Conservation (phyloP, 2,888 invertebrate genomes). For the Pocota personata region DNA sequence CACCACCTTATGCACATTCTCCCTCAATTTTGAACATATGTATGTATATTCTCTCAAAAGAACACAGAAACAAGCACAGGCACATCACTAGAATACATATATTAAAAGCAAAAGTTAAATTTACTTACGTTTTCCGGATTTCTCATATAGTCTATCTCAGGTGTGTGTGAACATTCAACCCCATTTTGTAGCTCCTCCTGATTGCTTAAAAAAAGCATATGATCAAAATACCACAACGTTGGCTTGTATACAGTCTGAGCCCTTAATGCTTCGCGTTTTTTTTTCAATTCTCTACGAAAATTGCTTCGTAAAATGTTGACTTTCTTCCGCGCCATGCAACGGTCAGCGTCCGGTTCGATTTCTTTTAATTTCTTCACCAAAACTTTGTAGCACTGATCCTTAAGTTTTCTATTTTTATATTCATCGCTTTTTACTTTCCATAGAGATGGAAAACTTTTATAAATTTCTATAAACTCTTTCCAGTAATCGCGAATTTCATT, state of each 20-base stretch:
- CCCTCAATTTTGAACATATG: no score
- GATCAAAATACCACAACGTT: constrained; percentile 42
- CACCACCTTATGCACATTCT: background rate
- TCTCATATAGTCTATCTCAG: background rate
- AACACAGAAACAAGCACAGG: no score
- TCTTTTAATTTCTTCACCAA: constrained; percentile 53
- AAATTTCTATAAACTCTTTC: constrained; percentile 72
- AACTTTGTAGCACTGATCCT: constrained; percentile 61
- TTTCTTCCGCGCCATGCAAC: constrained; percentile 57
- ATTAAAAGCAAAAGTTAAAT: background rate
- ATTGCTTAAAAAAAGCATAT: constrained; percentile 35
- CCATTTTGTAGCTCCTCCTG: constrained; percentile 20
- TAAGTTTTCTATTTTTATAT: constrained; percentile 64
- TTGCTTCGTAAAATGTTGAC: constrained; percentile 59
- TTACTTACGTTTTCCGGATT: background rate
- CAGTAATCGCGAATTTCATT: constrained; percentile 45
- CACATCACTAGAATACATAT: no score
- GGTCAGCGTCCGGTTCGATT: constrained; percentile 55
- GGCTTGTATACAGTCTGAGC: background rate
- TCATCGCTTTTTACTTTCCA: constrained; percentile 69
- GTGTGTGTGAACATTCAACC: background rate
- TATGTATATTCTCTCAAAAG: no score
- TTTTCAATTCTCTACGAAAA: constrained; percentile 48
- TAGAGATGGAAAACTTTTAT: constrained; percentile 60
- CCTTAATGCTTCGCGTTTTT: background rate